Base-by-base conservation (phyloP, 1,140 invertebrate species). In the Lepidurus packardi region DNA sequence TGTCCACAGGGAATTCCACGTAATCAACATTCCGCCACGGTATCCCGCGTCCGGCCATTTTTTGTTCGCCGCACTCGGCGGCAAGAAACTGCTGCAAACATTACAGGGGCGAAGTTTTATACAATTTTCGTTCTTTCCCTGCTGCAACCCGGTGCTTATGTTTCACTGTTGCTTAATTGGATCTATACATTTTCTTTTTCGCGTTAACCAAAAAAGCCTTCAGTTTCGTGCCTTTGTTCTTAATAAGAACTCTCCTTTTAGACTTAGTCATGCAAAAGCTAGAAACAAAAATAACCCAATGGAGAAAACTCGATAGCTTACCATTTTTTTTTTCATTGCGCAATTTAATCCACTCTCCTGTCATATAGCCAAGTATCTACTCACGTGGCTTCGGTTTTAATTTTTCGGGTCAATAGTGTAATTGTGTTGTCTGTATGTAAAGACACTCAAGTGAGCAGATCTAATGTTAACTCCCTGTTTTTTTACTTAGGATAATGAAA, bases 401-500 rank as follows among this genome's bases (percentile, higher is more conserved):
- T 13, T 65, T 21, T 1, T 65, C 16, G 53, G 6, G 53, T 9
- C 53, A 65, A 65, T 11, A 65, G 53, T 65, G 53, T n/a, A 16
- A n/a, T 13, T 65, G 21, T 16, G 53, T 65, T 65, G 8, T 13
- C 53, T 65, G 53, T 65, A 65, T 13, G 53, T 65, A 65, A 65
- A 9, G 53, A 65, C 21, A 65, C 21, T 21, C 53, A 7, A 21
- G 8, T 65, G 53, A 65, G 53, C 53, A 21, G 53, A 65, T 65
- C 53, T 5, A 65, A 65, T 65, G 53, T 7, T 21, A 65, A 65
- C 53, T 65, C 53, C 53, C 34, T 34, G 34, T 34, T 65, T 65
- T 65, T 65, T 65, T 65, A 65, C 53, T 65, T 65, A 65, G 53
- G n/a, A 65, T 65, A 65, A 65, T 65, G 53, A 65, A 65, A 65